Evolutionary conservation across 2,113 vertebrate genomes (phyloP).

Genomic region (Otolemur garnettii): DNA sequence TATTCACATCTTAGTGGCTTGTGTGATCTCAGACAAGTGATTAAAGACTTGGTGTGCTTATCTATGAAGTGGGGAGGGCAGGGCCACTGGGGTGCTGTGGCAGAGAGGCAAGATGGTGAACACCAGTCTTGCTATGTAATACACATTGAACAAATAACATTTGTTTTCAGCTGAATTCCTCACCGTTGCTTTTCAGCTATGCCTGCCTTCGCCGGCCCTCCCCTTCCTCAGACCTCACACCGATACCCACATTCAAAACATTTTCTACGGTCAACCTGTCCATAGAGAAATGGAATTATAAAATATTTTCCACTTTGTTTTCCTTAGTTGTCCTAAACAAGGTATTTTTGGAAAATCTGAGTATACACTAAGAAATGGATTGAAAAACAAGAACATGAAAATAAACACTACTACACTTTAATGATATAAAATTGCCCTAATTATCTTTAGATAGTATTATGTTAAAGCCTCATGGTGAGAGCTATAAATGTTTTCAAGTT

Average conservation of each 20-base stretch:
- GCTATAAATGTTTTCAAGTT: neutral
- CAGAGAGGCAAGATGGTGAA: neutral
- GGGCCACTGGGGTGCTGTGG: neutral
- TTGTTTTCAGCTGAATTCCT: neutral
- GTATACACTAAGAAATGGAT: neutral
- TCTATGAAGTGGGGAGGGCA: neutral
- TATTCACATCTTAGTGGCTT: neutral
- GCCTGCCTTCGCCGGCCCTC: neutral
- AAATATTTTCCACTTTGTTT: neutral
- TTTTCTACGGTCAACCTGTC: neutral
- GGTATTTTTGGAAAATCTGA: neutral
- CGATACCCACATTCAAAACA: neutral
- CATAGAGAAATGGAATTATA: neutral
- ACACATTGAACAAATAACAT: neutral
- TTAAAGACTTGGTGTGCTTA: neutral
- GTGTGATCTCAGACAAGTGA: neutral
- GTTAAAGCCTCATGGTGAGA: neutral
- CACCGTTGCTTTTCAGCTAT: neutral
- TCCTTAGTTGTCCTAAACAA: neutral
- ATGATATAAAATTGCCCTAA: neutral
- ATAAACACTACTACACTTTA: neutral
- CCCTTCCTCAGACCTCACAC: neutral
- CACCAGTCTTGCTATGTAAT: neutral
- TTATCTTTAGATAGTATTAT: neutral
- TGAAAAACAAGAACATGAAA: slow-evolving; percentile 23